Evolutionary conservation across 2,888 invertebrate species (phyloP), one percentile per base, ranked within the genome.

Genomic region (Ophion costatus): DNA sequence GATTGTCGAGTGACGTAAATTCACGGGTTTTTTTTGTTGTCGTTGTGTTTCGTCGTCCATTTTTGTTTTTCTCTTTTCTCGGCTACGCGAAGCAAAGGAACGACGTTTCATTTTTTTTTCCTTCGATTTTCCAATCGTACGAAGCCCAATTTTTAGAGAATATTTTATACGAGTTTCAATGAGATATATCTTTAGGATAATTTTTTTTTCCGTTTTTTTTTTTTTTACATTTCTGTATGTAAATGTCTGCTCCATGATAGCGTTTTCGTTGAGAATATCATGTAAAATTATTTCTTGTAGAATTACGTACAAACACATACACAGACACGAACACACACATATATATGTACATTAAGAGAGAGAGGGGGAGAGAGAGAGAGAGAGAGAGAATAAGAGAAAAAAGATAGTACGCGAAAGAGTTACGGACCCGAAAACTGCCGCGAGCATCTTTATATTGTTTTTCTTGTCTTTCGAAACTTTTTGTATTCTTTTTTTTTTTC

Each of bases 191-290:
- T 91, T 90, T 92, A 92, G 90, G 88, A 86, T 90, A 90, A 90
- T 90, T 83, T 91, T 91, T 92, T 90, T 92, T 92, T 92, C 92
- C 92, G 87, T 89, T 90, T 90, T 89, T 82, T 91, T 91, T 92
- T 90, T 92, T 92, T 92, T 92, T 92, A 92, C 92, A 91, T 92
- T 91, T 92, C 90, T 91, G 92, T 90, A 89, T 93, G 91, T 93
- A 93, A 92, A 93, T 93, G 91, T 92, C 91, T 92, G 91, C 91
- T 92, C 90, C 91, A 89, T 91, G 90, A 91, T 92, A 91, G 90
- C 87, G 90, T 90, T 91, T 93, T 91, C 92, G 91, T 93, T 93
- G 91, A 93, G 88, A 80, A 93, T 92, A 92, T 93, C 92, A 92
- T 93, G 93, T 92, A 93, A 92, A 93, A 92, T 93, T 91, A 92